Evolutionary conservation across 2,888 invertebrate species (phyloP).

Genomic region (Hybos culiciformis): DNA sequence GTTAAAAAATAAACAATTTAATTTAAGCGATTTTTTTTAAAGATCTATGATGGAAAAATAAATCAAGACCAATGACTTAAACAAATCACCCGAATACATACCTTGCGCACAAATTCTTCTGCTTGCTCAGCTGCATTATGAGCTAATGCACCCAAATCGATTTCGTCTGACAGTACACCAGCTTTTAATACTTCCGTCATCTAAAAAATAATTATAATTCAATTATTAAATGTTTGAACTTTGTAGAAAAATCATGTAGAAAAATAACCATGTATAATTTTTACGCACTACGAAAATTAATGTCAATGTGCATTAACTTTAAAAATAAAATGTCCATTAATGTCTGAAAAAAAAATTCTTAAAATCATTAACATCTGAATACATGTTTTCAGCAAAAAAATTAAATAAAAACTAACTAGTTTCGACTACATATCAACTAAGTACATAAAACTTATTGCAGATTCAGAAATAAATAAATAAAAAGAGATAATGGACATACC

Average conservation of each 20-base stretch:
- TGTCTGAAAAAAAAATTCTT: too few species aligned
- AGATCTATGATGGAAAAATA: too few species aligned
- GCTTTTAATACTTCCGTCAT: conserved; percentile 79
- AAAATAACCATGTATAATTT: background rate
- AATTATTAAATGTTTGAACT: background rate
- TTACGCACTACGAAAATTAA: too few species aligned
- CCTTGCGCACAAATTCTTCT: conserved; percentile 84
- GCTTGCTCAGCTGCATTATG: conserved; percentile 87
- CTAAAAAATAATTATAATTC: conserved; percentile 23
- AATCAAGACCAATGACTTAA: background rate
- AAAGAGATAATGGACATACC: too few species aligned
- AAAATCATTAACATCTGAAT: too few species aligned
- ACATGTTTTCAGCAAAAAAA: too few species aligned
- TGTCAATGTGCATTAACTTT: too few species aligned
- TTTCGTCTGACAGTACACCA: conserved; percentile 70
- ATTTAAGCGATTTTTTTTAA: background rate
- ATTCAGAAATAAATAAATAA: too few species aligned
- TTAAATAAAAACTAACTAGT: too few species aligned
- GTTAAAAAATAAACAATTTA: background rate
- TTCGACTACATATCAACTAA: too few species aligned
- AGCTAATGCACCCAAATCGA: conserved; percentile 68
- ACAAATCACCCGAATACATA: conserved; percentile 24
- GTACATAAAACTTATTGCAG: too few species aligned
- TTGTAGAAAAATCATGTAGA: background rate
- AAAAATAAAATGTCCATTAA: too few species aligned